Evolutionary conservation across 2,888 invertebrate genomes (phyloP).

Genomic region (Lomographa bimaculata): DNA sequence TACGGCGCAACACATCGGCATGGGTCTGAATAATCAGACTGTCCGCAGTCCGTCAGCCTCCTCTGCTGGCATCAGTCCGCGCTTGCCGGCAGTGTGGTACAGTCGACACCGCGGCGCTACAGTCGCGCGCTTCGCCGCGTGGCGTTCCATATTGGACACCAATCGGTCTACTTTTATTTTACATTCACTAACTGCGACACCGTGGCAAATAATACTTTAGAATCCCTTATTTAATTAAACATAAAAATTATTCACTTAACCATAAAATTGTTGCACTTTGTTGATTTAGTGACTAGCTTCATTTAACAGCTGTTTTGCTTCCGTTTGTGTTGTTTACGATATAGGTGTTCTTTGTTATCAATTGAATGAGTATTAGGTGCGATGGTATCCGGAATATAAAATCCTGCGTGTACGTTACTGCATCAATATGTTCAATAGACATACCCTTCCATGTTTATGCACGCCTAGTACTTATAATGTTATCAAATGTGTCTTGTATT

Average conservation of each 20-base stretch:
- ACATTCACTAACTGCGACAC: conserved; percentile 19
- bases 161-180: conserved; percentile 18
- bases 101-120: conserved; percentile 31
- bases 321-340: too few species aligned
- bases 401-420: conserved; percentile 1
- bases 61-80: conserved; percentile 42
- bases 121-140: conserved; percentile 40
- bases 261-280: conserved; percentile 1
- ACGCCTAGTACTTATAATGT: too few species aligned
- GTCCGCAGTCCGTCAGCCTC: not conserved
- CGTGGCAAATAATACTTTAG: conserved; percentile 18
- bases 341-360: conserved; percentile 26
- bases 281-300: conserved; percentile 17
- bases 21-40: conserved; percentile 5
- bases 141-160: conserved; percentile 39
- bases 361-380: conserved; percentile 5
- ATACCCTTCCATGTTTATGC: too few species aligned
- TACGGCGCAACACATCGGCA: conserved; percentile 3
- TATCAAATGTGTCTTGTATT: too few species aligned
- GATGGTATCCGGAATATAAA: conserved; percentile 2
- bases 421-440: too few species aligned
- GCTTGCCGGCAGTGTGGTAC: conserved; percentile 38
- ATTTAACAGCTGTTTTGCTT: conserved; percentile 42
- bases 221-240: not conserved
- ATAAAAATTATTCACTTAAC: too few species aligned